A percentile compares a stretch with the other conserved stretches of the same genome.
Evolutionary conservation across 1,140 invertebrate species (phyloP).

Genomic region (Drosophila kepulauana): DNA sequence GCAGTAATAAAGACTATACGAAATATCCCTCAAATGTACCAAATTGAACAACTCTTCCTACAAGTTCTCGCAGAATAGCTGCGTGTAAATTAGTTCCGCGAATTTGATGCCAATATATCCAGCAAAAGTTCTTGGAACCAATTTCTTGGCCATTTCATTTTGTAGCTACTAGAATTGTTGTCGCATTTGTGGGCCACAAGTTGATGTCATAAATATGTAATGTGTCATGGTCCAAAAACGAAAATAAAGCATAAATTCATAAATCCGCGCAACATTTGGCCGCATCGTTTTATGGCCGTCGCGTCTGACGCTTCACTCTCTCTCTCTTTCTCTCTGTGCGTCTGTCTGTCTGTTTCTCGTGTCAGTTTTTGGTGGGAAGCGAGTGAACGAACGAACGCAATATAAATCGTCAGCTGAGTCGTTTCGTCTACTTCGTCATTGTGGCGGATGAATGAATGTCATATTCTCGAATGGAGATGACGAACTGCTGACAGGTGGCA

Average conservation of each 20-base stretch:
- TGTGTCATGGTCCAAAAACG: conserved; percentile 25
- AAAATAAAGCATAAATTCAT: conserved; percentile 55
- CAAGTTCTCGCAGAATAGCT: too few relatives aligned
- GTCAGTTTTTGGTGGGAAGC: background rate
- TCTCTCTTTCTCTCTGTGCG: background rate
- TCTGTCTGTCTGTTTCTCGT: background rate
- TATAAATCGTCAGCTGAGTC: conserved; percentile 63
- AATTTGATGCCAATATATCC: background rate
- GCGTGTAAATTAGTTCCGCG: background rate
- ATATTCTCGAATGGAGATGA: conserved; percentile 79
- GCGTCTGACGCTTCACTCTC: background rate
- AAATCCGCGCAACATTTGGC: conserved; percentile 54
- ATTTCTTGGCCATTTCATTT: conserved; percentile 5
- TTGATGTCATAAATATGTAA: conserved; percentile 34
- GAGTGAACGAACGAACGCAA: conserved; percentile 11
- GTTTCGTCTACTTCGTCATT: conserved; percentile 75
- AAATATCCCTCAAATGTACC: too few relatives aligned
- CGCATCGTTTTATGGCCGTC: conserved; percentile 43
- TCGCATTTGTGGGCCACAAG: conserved; percentile 8
- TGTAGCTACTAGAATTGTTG: conserved; percentile 2
- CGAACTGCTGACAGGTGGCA: conserved; percentile 85
- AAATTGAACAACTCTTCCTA: too few relatives aligned
- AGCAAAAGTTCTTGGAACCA: conserved; percentile 1
- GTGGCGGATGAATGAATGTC: conserved; percentile 78
- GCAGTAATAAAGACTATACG: too few relatives aligned